phyloP scores from a whole-genome alignment of 2,113 vertebrate species.

The Meriones unguiculatus region DNA sequence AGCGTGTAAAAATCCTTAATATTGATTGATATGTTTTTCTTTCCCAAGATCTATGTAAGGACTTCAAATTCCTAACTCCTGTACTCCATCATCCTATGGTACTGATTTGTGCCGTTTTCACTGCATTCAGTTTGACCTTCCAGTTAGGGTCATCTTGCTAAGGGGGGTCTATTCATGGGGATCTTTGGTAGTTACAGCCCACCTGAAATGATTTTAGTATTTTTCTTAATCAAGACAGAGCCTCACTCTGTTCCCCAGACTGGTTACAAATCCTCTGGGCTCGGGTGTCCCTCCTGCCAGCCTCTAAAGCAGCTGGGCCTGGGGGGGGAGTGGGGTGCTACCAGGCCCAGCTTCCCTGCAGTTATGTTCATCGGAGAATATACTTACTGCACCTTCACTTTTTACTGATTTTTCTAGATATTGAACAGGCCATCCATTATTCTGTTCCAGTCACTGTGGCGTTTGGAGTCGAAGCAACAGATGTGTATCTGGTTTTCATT shows the following conservation, averaged over 20 bases:
- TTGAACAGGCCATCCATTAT: not conserved
- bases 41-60: not conserved
- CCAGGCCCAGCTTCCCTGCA: not conserved
- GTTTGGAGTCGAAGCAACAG: not conserved
- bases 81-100: not conserved
- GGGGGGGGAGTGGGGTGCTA: no score
- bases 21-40: not conserved
- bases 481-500: not conserved
- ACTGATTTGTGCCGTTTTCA: constrained; percentile 1
- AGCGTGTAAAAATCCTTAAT: constrained; percentile 11
- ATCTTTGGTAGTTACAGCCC: not conserved
- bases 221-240: not conserved
- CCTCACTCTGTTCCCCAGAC: not conserved
- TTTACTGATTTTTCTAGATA: constrained; percentile 9
- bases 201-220: not conserved
- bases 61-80: constrained; percentile 3
- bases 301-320: not conserved
- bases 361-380: constrained; percentile 24
- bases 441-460: not conserved
- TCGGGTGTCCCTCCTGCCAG: not conserved
- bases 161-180: no score
- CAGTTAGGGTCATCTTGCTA: not conserved
- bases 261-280: not conserved
- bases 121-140: constrained; percentile 16
- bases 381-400: not conserved